Conservation (phyloP, 2,797 vertebrate genomes). For the Oreochromis mossambicus region DNA sequence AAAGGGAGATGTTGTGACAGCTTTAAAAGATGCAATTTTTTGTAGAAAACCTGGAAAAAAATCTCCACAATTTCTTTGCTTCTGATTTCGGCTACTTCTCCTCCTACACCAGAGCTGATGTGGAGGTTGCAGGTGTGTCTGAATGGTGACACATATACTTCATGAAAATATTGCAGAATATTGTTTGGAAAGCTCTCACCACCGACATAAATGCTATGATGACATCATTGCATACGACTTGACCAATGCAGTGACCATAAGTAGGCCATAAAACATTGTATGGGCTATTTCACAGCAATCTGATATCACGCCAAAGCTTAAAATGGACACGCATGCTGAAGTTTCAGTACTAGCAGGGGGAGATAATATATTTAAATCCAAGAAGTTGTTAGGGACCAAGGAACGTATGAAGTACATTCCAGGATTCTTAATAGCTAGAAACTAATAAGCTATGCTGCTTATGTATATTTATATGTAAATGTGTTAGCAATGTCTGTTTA, state of each 20-base stretch:
- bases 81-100: not conserved
- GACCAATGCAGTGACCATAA: not conserved
- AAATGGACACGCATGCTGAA: not conserved
- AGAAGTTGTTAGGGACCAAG: not conserved
- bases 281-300: not conserved
- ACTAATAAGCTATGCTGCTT: not conserved
- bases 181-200: not conserved
- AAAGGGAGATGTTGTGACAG: not conserved
- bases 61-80: fast-evolving
- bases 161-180: not conserved
- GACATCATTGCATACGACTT: fast-evolving
- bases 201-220: not conserved
- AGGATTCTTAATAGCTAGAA: not conserved
- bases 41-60: not conserved
- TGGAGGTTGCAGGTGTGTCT: not conserved
- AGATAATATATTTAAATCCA: not conserved
- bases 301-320: not conserved
- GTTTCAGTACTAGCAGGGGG: not conserved
- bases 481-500: not conserved
- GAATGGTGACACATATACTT: not conserved
- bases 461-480: not conserved
- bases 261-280: not conserved
- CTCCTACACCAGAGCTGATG: not conserved
- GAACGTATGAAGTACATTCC: not conserved
- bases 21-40: not conserved